phyloP scores from a whole-genome alignment of 2,888 invertebrate species.

The Tipula lateralis region DNA sequence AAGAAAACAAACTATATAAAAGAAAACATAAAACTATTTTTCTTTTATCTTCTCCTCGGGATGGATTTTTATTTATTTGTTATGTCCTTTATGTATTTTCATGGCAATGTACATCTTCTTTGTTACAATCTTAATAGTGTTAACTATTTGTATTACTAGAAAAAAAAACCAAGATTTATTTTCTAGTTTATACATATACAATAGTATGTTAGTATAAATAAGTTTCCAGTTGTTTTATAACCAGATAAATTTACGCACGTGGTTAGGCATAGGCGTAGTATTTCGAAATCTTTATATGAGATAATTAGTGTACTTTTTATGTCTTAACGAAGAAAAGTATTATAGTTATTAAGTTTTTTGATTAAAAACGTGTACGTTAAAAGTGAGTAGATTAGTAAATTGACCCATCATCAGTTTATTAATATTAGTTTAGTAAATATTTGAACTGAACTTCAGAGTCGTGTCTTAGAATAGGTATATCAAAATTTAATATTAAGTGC shows the following conservation, averaged over 20 bases:
- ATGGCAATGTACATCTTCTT: neutral
- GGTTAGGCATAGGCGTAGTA: neutral
- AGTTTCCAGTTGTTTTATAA: neutral
- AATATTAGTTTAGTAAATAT: too few species aligned
- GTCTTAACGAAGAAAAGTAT: too few species aligned
- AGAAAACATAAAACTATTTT: neutral
- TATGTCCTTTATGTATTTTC: neutral
- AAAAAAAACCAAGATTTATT: neutral
- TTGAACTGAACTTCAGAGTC: too few species aligned
- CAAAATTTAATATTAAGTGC: too few species aligned
- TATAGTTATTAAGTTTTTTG: too few species aligned
- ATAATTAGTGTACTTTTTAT: neutral
- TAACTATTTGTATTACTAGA: neutral
- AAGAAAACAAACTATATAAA: neutral
- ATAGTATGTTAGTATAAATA: neutral
- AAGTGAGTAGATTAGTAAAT: too few species aligned
- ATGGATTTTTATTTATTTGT: neutral
- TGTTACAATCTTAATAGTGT: slow-evolving; percentile 4
- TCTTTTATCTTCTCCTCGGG: slow-evolving; percentile 11
- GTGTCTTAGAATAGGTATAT: too few species aligned
- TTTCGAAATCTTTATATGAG: neutral
- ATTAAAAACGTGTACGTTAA: too few species aligned
- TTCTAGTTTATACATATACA: neutral
- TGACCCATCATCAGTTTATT: too few species aligned
- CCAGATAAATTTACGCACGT: neutral